phyloP scores from a whole-genome alignment of 2,888 invertebrate species.

The Fragum sueziense region DNA sequence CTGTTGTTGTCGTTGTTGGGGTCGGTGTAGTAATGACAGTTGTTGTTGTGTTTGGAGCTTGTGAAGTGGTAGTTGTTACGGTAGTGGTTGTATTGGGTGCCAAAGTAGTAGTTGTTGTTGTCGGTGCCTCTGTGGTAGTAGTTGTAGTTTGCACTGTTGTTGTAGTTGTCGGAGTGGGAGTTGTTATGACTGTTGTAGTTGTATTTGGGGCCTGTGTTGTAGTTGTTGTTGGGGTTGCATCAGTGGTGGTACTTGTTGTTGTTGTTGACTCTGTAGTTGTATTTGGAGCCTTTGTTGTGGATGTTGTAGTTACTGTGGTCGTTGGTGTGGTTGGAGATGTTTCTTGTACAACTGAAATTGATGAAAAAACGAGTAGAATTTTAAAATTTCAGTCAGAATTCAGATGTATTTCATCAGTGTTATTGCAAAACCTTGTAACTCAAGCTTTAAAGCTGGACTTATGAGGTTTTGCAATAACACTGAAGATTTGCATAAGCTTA shows the following conservation, averaged over 20 bases:
- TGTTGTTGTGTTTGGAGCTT: neutral
- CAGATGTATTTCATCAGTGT: too few species aligned
- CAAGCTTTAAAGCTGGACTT: too few species aligned
- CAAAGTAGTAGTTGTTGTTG: neutral
- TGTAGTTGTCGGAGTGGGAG: too few species aligned
- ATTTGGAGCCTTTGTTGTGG: conserved; percentile 1
- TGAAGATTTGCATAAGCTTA: too few species aligned
- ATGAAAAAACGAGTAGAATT: too few species aligned
- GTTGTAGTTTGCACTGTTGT: too few species aligned
- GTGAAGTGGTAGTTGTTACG: neutral
- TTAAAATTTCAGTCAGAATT: too few species aligned
- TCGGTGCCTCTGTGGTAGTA: neutral
- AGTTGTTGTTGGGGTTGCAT: conserved; percentile 22
- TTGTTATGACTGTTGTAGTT: too few species aligned
- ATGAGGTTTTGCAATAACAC: too few species aligned
- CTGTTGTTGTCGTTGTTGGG: neutral
- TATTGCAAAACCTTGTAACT: too few species aligned
- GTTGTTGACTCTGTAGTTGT: neutral
- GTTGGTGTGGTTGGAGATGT: neutral
- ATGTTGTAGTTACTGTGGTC: neutral
- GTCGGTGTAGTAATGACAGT: neutral
- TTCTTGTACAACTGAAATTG: neutral
- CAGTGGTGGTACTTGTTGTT: conserved; percentile 13
- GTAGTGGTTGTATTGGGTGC: neutral
- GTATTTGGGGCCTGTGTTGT: neutral